A percentile compares a stretch with the other conserved stretches of the same genome.
phyloP scores from a whole-genome alignment of 2,888 invertebrate genomes.

The Rhorus exstirpatorius region DNA sequence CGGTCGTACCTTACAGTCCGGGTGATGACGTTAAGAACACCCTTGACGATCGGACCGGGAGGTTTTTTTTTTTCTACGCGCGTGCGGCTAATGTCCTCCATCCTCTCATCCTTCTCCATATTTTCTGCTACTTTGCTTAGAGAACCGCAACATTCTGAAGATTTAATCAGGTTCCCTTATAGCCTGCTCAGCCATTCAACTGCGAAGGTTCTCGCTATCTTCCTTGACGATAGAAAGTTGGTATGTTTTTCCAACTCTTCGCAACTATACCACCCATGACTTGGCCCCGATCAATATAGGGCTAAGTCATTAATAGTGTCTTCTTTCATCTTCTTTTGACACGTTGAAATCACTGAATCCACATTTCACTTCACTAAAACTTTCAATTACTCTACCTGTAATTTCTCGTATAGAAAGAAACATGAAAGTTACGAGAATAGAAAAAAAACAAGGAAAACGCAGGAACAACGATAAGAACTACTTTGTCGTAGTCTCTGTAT shows the following conservation, averaged over 20 bases:
- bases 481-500: not conserved
- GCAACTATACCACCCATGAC: no score
- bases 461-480: not conserved
- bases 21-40: constrained; percentile 67
- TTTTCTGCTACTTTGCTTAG: constrained; percentile 3
- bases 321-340: not conserved
- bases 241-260: constrained; percentile 36
- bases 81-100: constrained; percentile 11
- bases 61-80: constrained; percentile 60
- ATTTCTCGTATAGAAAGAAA: not conserved
- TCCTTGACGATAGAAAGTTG: constrained; percentile 51
- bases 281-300: no score
- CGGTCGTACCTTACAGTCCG: constrained; percentile 21
- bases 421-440: not conserved
- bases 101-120: constrained; percentile 3
- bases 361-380: not conserved
- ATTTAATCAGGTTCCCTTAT: constrained; percentile 59
- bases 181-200: constrained; percentile 29
- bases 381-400: not conserved
- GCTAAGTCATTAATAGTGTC: not conserved
- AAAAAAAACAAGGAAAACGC: constrained; percentile 9
- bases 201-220: constrained; percentile 35
- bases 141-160: constrained; percentile 53
- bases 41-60: constrained; percentile 61
- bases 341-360: not conserved